Percentiles rank a stretch among this genome's conserved stretches.
phyloP scores from a whole-genome alignment of 2,113 vertebrate species.

The Callipepla californica region DNA sequence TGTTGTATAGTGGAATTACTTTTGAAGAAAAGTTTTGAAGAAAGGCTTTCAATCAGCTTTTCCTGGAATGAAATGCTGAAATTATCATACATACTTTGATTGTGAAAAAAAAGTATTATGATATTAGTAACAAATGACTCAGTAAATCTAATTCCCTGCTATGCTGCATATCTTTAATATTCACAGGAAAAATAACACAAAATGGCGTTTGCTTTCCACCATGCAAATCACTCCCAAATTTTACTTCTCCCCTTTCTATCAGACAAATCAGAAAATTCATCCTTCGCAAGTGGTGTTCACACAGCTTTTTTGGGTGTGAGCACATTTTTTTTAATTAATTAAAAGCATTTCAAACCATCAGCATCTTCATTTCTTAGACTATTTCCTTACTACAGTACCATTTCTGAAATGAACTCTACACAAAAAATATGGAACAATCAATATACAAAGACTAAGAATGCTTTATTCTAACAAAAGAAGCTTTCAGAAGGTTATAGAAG shows the following conservation, averaged over 20 bases:
- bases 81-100: background rate
- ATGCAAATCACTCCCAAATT: background rate
- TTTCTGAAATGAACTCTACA: conserved; percentile 18
- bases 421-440: background rate
- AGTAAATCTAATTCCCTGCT: background rate
- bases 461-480: background rate
- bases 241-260: background rate
- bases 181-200: background rate
- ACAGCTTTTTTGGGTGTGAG: background rate
- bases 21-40: background rate
- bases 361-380: background rate
- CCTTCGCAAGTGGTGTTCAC: background rate
- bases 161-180: background rate
- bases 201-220: background rate
- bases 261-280: background rate
- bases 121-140: background rate
- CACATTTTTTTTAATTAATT: background rate
- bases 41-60: background rate
- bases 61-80: background rate
- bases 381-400: background rate
- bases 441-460: background rate
- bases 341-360: background rate
- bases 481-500: background rate
- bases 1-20: background rate
- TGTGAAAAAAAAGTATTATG: background rate